phyloP scores from a whole-genome alignment of 2,797 vertebrate genomes.

The Danio jaintianensis region DNA sequence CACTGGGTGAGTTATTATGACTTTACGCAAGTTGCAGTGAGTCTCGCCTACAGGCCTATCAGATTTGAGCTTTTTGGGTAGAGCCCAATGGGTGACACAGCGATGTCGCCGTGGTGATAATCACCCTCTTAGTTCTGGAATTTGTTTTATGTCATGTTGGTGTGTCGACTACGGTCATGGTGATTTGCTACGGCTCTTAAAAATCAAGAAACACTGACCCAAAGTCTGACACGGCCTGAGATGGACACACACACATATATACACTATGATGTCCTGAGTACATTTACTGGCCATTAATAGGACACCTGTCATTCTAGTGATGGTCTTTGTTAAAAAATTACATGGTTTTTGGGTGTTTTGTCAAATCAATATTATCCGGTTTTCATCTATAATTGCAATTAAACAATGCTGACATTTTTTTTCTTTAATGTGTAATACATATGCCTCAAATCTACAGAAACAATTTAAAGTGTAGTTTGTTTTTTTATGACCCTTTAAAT shows the following conservation, averaged over 20 bases:
- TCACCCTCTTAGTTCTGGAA: conserved; percentile 61
- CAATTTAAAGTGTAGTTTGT: too few species aligned
- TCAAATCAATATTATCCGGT: background rate
- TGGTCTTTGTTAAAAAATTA: conserved; percentile 3
- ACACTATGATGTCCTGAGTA: background rate
- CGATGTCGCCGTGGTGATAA: conserved; percentile 51
- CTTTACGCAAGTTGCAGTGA: background rate
- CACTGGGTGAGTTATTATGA: conserved; percentile 35
- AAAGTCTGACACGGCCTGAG: conserved; percentile 5
- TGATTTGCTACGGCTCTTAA: conserved; percentile 49
- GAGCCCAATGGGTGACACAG: conserved; percentile 47
- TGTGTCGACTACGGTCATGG: conserved; percentile 18
- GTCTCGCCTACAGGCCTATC: conserved; percentile 18
- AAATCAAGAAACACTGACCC: conserved; percentile 22
- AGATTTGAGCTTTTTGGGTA: conserved; percentile 11
- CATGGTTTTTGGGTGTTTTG: background rate
- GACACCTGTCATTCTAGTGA: conserved; percentile 10
- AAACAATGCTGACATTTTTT: background rate
- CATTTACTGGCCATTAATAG: background rate
- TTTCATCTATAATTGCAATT: too few species aligned
- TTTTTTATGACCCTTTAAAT: too few species aligned
- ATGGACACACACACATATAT: background rate
- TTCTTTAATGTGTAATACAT: too few species aligned
- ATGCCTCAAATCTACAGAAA: too few species aligned
- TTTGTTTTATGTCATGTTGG: conserved; percentile 67